Evolutionary conservation across 2,797 vertebrate species (phyloP).

Genomic region (Chlorospingus flavigularis): DNA sequence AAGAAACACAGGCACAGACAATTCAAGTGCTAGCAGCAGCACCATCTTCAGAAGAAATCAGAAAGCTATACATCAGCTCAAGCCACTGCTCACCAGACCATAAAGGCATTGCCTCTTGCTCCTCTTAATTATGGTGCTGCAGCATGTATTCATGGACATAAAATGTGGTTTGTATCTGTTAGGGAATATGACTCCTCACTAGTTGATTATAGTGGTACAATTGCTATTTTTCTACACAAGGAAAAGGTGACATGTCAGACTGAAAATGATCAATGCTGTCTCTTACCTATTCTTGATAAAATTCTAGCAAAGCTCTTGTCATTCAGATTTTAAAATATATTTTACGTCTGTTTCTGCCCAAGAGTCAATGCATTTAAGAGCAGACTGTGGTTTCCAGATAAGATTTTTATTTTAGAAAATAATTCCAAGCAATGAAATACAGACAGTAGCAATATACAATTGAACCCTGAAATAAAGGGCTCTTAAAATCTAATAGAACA

Average conservation of each 20-base stretch:
- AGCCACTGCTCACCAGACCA: background rate
- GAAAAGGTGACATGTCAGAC: background rate
- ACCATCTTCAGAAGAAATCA: conserved; percentile 19
- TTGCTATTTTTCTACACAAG: background rate
- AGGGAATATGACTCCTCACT: background rate
- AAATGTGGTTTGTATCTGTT: background rate
- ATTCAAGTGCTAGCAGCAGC: background rate
- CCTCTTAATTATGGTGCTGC: conserved; percentile 3
- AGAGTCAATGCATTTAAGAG: background rate
- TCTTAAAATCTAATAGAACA: background rate
- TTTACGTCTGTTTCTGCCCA: background rate
- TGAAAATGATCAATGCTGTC: background rate
- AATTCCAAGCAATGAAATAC: background rate
- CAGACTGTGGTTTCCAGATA: background rate
- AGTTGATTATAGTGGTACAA: background rate
- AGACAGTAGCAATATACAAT: background rate
- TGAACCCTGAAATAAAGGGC: background rate
- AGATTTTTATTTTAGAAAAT: background rate
- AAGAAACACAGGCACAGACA: background rate
- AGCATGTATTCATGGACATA: background rate
- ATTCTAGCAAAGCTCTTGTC: background rate
- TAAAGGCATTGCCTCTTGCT: conserved; percentile 20
- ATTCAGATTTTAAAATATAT: background rate
- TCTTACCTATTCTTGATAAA: background rate
- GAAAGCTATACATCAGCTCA: background rate